Conservation (phyloP, 2,888 invertebrate genomes). For the Polydrusus cervinus region DNA sequence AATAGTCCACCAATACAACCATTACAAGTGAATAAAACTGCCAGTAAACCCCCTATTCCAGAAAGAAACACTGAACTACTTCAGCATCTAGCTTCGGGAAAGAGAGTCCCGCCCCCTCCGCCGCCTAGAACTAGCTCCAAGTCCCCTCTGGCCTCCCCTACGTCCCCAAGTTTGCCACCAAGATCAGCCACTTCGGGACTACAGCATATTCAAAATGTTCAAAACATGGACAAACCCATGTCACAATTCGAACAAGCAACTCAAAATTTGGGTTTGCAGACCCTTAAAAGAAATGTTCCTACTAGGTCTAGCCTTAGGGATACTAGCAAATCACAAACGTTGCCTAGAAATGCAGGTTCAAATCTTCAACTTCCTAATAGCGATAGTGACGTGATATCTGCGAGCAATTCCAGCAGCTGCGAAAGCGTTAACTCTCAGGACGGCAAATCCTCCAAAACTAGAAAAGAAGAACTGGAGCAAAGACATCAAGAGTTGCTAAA, state of each 20-base stretch:
- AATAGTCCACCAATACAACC: conserved; percentile 84
- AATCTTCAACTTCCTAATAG: conserved; percentile 64
- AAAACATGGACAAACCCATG: conserved; percentile 68
- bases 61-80: conserved; percentile 87
- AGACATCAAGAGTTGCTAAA: conserved; percentile 91
- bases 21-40: conserved; percentile 71
- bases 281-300: conserved; percentile 68
- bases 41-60: conserved; percentile 86
- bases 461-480: conserved; percentile 87
- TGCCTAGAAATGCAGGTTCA: conserved; percentile 70
- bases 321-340: conserved; percentile 68
- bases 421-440: conserved; percentile 85
- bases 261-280: conserved; percentile 70
- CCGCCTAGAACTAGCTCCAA: conserved; percentile 93
- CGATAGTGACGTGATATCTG: conserved; percentile 69
- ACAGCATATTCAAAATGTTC: conserved; percentile 66
- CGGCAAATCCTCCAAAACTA: conserved; percentile 74
- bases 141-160: conserved; percentile 90
- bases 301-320: conserved; percentile 70
- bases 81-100: conserved; percentile 78
- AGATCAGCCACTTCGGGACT: conserved; percentile 70
- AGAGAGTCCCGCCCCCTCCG: conserved; percentile 91
- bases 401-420: conserved; percentile 82
- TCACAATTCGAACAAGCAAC: conserved; percentile 70
- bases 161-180: conserved; percentile 81